Evolutionary conservation across 64 coral and sea anemone genomes (phyloP).

Genomic region (Porites lutea): DNA sequence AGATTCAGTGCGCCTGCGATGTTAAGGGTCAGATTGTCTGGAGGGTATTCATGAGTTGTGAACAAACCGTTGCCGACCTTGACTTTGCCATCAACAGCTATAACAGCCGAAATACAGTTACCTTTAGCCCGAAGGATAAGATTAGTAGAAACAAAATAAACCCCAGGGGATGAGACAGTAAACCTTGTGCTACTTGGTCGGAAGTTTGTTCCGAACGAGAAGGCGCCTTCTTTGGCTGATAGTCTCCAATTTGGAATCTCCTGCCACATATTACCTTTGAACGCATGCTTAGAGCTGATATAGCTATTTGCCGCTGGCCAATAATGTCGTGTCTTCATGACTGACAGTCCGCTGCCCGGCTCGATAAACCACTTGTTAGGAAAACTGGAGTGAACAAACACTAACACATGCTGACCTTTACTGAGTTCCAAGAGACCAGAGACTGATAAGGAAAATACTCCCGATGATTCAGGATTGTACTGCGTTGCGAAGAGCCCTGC

Average conservation of each 20-base stretch:
- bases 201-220: constrained; percentile 53
- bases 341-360: constrained; percentile 54
- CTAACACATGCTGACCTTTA: constrained; percentile 56
- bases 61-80: constrained; percentile 44
- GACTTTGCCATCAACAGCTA: constrained; percentile 51
- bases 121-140: constrained; percentile 31
- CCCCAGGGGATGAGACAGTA: constrained; percentile 39
- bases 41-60: constrained; percentile 19
- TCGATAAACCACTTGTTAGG: constrained; percentile 42
- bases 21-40: constrained; percentile 63
- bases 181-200: constrained; percentile 4
- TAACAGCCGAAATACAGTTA: constrained; percentile 32
- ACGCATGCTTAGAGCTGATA: background rate
- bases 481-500: constrained; percentile 54
- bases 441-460: constrained; percentile 40
- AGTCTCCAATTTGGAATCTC: constrained; percentile 52
- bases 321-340: constrained; percentile 60
- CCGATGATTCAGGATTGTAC: constrained; percentile 32
- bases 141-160: constrained; percentile 74
- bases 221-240: constrained; percentile 29
- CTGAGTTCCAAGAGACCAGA: constrained; percentile 69
- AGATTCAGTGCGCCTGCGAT: constrained; percentile 64
- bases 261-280: constrained; percentile 8
- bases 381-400: constrained; percentile 46
- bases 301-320: constrained; percentile 74